Evolutionary conservation across 2,113 vertebrate genomes (phyloP).

Genomic region (Xenopus tropicalis): UCB_Xtro_10.0 CM004452.2:12832501-12833000

Average conservation of each 20-base stretch:
- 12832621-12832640: background rate
- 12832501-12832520: no score
- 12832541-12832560: no score
- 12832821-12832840: background rate
- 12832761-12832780: background rate
- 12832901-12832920: no score
- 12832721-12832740: background rate
- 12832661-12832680: background rate
- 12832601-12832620: background rate
- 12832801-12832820: background rate
- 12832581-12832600: background rate
- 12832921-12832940: no score
- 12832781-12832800: background rate
- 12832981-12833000: no score
- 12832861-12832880: no score
- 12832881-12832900: no score
- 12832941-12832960: no score
- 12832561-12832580: background rate
- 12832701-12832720: slow-evolving; percentile 37
- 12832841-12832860: no score
- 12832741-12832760: background rate
- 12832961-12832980: no score
- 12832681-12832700: background rate
- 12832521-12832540: background rate
- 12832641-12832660: background rate